Evolutionary conservation across 2,888 invertebrate species (phyloP).

Genomic region (Ichneumoninae sp.): DNA sequence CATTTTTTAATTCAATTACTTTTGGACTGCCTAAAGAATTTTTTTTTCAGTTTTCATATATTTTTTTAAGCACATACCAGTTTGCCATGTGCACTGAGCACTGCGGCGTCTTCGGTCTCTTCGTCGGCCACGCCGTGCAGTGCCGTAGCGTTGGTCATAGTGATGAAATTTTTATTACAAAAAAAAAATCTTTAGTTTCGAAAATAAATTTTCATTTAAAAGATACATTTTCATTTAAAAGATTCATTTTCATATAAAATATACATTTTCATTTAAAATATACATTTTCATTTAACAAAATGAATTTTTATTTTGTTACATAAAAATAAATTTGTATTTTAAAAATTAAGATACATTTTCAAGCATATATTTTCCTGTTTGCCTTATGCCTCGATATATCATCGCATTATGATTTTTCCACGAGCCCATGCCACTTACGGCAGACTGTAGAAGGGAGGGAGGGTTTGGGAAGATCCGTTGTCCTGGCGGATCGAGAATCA

Average conservation of each 20-base stretch:
- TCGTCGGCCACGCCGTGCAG: too few species aligned
- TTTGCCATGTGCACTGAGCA: too few species aligned
- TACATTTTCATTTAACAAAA: not conserved
- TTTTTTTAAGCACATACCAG: too few species aligned
- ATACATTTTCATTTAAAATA: not conserved
- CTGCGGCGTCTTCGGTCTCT: too few species aligned
- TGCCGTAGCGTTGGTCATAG: too few species aligned
- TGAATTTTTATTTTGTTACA: not conserved
- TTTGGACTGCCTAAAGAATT: too few species aligned
- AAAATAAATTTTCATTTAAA: not conserved
- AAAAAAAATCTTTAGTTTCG: not conserved
- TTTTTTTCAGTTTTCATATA: too few species aligned
- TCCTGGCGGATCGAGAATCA: not conserved
- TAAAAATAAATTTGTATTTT: too few species aligned
- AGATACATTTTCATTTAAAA: not conserved
- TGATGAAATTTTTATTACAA: not conserved
- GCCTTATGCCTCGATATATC: conserved; percentile 3
- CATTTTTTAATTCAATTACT: too few species aligned
- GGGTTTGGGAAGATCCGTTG: conserved; percentile 31
- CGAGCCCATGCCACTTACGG: conserved; percentile 20
- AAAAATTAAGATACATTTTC: too few species aligned
- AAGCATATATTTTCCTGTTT: not conserved
- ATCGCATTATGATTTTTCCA: conserved; percentile 52
- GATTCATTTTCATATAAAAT: not conserved
- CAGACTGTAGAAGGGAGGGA: conserved; percentile 18